Conservation (phyloP, 2,113 vertebrate species). For the Trichechus manatus region DNA sequence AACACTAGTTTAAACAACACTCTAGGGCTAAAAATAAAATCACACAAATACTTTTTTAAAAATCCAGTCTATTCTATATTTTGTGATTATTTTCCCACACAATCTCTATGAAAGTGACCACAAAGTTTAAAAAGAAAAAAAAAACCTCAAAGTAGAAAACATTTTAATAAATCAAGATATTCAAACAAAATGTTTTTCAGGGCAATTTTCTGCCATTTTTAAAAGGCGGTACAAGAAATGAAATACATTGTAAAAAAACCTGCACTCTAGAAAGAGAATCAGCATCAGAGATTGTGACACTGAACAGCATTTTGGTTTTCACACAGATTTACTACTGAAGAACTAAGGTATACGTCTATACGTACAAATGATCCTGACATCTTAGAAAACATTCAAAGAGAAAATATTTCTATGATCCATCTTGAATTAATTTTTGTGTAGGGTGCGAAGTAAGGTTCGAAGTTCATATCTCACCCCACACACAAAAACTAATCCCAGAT, state of each 20-base stretch:
- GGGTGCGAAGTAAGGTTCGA: background rate
- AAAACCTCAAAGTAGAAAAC: background rate
- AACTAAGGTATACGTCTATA: background rate
- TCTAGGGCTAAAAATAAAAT: slow-evolving; percentile 42
- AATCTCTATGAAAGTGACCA: slow-evolving; percentile 47
- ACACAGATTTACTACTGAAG: slow-evolving; percentile 24
- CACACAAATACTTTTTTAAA: background rate
- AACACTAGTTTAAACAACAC: slow-evolving; percentile 32
- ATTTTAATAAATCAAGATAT: slow-evolving; percentile 37
- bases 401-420: slow-evolving; percentile 6
- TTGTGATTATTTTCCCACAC: slow-evolving; percentile 35
- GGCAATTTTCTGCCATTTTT: slow-evolving; percentile 26
- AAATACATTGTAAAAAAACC: background rate
- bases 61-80: slow-evolving; percentile 3
- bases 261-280: background rate
- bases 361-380: background rate
- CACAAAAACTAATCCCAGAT: slow-evolving; percentile 5
- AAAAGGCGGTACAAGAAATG: background rate
- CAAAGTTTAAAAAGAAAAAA: slow-evolving; percentile 22
- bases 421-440: slow-evolving; percentile 32
- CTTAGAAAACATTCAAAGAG: slow-evolving; percentile 43
- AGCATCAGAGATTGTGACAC: background rate
- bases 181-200: slow-evolving; percentile 42
- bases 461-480: background rate
- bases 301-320: background rate